These are phyloP conservation scores for Heterotis niloticus DNA, from an alignment of 2,113 vertebrate species.

Conservation along the genomic window DNA sequence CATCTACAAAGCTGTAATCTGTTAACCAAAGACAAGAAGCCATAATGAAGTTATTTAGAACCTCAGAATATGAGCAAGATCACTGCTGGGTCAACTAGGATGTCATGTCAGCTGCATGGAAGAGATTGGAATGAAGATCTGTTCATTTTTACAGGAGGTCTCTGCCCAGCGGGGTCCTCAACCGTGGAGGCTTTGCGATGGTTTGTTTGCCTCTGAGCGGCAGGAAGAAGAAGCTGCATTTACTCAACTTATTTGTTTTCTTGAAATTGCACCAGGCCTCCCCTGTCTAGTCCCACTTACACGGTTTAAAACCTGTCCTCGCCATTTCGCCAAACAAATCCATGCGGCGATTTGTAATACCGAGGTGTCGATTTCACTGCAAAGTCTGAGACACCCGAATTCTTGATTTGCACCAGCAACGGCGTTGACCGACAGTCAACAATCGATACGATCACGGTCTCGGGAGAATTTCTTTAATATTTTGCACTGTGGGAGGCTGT, in stretches of 20 bases:
- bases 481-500: background rate
- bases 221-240: background rate
- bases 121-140: background rate
- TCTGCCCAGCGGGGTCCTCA: background rate
- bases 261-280: background rate
- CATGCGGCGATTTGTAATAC: background rate
- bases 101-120: background rate
- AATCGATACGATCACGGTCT: background rate
- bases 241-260: background rate
- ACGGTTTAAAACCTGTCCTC: background rate
- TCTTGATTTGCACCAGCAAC: background rate
- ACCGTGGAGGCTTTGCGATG: background rate
- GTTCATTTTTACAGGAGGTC: background rate
- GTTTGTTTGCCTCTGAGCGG: slow-evolving; percentile 16
- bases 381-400: slow-evolving; percentile 2
- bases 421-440: background rate
- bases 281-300: background rate
- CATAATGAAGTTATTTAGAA: background rate
- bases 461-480: background rate
- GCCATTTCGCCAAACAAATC: too few species aligned
- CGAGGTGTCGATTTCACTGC: background rate
- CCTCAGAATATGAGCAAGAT: background rate
- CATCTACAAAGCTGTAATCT: background rate
- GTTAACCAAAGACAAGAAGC: too few species aligned
- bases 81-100: background rate